These are phyloP conservation scores for Aythya baeri DNA, from an alignment of 2,113 vertebrate genomes.

Conservation along the genomic window DNA sequence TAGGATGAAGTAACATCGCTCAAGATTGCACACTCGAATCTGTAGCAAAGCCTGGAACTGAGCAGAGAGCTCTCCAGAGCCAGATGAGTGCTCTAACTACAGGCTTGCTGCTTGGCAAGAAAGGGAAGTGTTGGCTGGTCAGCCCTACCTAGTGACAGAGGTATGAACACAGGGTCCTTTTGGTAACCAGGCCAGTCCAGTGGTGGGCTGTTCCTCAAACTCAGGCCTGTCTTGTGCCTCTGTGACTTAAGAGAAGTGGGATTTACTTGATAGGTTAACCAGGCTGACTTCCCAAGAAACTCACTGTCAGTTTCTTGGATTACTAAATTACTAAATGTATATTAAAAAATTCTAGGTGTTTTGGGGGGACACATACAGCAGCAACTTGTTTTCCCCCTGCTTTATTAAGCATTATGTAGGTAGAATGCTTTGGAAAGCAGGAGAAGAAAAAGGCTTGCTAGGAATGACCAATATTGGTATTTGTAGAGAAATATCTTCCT, in stretches of 20 bases:
- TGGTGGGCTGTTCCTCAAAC: not conserved
- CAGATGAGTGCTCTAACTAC: not conserved
- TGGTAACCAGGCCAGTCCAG: not conserved
- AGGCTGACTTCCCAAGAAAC: constrained; percentile 1
- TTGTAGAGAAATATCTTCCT: not conserved
- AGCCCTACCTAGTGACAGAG: not conserved
- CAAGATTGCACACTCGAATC: rapidly evolving
- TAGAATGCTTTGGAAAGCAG: not conserved
- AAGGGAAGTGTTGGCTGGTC: not conserved
- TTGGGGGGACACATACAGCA: not conserved
- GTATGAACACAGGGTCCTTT: not conserved
- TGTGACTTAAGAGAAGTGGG: not conserved
- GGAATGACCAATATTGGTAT: no score
- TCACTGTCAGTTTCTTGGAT: not conserved
- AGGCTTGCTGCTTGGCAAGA: not conserved
- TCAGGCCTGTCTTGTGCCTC: not conserved
- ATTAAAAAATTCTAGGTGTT: not conserved
- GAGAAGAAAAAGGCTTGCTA: not conserved
- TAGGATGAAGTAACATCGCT: not conserved
- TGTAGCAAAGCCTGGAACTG: not conserved
- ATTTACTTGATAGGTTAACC: not conserved
- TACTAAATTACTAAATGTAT: not conserved
- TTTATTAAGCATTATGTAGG: not conserved
- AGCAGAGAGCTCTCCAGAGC: not conserved
- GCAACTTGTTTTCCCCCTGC: not conserved